Evolutionary conservation across 2,113 vertebrate genomes (phyloP).

Genomic region (Rhineura floridana): DNA sequence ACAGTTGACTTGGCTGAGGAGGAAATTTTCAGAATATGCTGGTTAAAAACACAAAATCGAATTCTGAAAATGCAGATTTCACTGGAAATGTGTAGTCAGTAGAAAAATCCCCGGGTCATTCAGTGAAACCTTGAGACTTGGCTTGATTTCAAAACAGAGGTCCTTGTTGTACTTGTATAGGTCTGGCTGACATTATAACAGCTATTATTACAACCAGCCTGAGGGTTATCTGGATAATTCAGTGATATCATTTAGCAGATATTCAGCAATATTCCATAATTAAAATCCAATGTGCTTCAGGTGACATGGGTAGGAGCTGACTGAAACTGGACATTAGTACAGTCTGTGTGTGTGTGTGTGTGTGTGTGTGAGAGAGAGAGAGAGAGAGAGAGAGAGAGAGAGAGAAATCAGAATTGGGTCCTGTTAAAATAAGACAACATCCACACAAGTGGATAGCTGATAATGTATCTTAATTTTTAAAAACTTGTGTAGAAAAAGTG

Average conservation of each 20-base stretch:
- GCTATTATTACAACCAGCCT: constrained; percentile 28
- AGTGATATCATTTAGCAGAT: not conserved
- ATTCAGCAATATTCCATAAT: constrained; percentile 32
- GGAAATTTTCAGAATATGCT: not conserved
- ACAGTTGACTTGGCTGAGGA: not conserved
- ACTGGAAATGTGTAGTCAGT: not conserved
- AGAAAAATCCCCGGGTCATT: not conserved
- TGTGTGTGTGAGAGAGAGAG: too few species aligned
- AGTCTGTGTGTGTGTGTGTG: not conserved
- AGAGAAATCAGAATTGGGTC: not conserved
- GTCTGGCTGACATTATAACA: not conserved
- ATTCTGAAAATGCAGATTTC: not conserved
- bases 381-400: too few species aligned
- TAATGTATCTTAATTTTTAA: fast-evolving
- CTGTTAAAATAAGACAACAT: constrained; percentile 12
- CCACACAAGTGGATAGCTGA: not conserved
- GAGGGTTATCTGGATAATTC: not conserved
- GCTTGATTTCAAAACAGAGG: not conserved
- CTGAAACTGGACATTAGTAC: not conserved
- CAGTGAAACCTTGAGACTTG: constrained; percentile 7
- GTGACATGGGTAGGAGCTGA: constrained; percentile 35
- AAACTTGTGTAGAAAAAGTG: constrained; percentile 40
- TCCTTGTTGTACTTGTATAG: not conserved
- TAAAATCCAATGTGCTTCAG: constrained; percentile 39
- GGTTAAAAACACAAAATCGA: not conserved